Conservation (phyloP, 2,113 vertebrate species). For the Eupsittula cactorum region DNA sequence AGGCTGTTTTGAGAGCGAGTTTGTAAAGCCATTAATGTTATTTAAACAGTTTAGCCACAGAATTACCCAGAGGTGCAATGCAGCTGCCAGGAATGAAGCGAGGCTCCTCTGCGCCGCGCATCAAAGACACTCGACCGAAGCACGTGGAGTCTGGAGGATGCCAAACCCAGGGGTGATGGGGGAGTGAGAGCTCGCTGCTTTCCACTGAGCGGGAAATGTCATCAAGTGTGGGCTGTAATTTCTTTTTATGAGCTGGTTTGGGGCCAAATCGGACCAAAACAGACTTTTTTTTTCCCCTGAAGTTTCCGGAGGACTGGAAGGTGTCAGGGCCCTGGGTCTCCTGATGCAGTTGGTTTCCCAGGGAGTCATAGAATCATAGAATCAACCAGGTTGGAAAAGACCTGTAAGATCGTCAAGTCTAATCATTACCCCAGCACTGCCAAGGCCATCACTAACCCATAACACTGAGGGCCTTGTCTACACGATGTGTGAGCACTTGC, state of each 20-base stretch:
- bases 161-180: not conserved
- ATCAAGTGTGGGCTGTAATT: not conserved
- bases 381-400: not conserved
- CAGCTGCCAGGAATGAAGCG: conserved; percentile 8
- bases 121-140: conserved; percentile 11
- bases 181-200: not conserved
- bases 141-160: not conserved
- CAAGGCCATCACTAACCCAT: not conserved
- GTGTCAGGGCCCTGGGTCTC: not conserved
- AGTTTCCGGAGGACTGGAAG: not conserved
- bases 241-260: not conserved
- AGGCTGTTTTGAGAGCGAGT: conserved; percentile 58
- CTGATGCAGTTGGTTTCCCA: not conserved
- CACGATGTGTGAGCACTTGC: not conserved
- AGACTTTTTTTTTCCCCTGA: not conserved
- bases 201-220: not conserved
- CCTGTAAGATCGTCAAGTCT: not conserved
- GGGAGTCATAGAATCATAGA: not conserved
- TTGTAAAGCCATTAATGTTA: conserved; percentile 62
- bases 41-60: conserved; percentile 68
- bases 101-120: not conserved
- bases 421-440: not conserved
- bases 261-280: not conserved
- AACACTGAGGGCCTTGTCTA: not conserved
- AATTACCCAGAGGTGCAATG: conserved; percentile 28